Conservation (phyloP, 2,888 invertebrate species). For the Tenthredo livida region DNA sequence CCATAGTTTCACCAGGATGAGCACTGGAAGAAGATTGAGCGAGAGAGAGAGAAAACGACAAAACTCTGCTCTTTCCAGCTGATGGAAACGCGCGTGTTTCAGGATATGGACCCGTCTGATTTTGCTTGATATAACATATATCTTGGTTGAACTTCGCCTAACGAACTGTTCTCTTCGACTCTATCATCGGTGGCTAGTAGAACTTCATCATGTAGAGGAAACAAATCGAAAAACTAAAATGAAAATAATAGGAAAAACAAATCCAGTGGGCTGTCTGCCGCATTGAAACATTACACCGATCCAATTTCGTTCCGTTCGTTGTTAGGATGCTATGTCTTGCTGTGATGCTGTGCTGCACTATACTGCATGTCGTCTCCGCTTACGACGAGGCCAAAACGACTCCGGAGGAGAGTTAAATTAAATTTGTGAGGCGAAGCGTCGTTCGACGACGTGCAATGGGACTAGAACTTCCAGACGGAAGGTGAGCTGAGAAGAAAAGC, state of each 20-base stretch:
- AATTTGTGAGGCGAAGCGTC: conserved; percentile 29
- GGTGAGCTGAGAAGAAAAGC: conserved; percentile 3
- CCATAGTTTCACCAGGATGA: neutral
- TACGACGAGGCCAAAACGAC: neutral
- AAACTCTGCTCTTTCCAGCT: neutral
- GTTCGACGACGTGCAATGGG: neutral
- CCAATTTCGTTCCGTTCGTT: conserved; percentile 30
- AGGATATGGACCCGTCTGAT: neutral
- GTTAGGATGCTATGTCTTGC: neutral
- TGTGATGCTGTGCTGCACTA: neutral
- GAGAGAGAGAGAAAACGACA: conserved; percentile 36
- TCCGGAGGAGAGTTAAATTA: conserved; percentile 22
- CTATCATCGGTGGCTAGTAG: neutral
- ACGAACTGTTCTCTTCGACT: neutral
- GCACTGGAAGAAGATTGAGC: neutral
- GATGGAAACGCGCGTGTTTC: neutral
- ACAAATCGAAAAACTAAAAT: neutral
- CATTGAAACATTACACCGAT: conserved; percentile 44
- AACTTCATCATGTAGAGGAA: neutral
- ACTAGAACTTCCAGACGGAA: conserved; percentile 17
- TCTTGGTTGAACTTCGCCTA: neutral
- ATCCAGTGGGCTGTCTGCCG: neutral
- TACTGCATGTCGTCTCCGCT: conserved; percentile 22
- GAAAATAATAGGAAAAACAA: neutral
- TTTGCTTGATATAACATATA: neutral